phyloP scores from a whole-genome alignment of 2,888 invertebrate species.

The Drosophila anomalipes region DNA sequence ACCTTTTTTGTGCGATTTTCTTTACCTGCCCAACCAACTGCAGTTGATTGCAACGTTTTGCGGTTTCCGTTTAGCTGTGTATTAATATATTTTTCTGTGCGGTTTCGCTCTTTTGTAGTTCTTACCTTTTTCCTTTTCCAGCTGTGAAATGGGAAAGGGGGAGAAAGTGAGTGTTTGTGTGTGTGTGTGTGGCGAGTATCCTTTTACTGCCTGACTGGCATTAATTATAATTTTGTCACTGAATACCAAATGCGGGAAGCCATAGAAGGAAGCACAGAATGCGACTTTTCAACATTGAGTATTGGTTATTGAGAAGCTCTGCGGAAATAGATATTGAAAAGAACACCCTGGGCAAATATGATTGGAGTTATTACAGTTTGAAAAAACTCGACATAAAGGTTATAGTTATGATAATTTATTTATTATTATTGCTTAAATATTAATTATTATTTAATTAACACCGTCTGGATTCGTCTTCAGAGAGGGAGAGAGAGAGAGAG shows the following conservation, averaged over 20 bases:
- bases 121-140: conserved; percentile 39
- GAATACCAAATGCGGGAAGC: conserved; percentile 49
- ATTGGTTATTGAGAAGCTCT: conserved; percentile 2
- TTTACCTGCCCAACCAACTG: conserved; percentile 46
- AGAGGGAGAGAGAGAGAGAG: background rate
- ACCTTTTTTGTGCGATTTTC: conserved; percentile 19
- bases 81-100: conserved; percentile 30
- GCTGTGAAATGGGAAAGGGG: conserved; percentile 31
- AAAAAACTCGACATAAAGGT: background rate
- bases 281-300: background rate
- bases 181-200: conserved; percentile 39
- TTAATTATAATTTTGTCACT: conserved; percentile 39
- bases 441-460: too few species aligned
- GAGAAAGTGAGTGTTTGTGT: conserved; percentile 39
- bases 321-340: background rate
- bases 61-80: conserved; percentile 61
- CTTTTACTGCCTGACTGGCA: conserved; percentile 56
- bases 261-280: conserved; percentile 39
- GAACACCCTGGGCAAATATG: background rate
- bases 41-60: conserved; percentile 70
- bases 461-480: background rate
- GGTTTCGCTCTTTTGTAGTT: conserved; percentile 62
- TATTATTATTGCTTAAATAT: background rate
- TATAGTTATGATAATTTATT: background rate
- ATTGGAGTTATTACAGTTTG: background rate